Evolutionary conservation across 2,888 invertebrate species (phyloP).

Genomic region (Fragum sueziense): DNA sequence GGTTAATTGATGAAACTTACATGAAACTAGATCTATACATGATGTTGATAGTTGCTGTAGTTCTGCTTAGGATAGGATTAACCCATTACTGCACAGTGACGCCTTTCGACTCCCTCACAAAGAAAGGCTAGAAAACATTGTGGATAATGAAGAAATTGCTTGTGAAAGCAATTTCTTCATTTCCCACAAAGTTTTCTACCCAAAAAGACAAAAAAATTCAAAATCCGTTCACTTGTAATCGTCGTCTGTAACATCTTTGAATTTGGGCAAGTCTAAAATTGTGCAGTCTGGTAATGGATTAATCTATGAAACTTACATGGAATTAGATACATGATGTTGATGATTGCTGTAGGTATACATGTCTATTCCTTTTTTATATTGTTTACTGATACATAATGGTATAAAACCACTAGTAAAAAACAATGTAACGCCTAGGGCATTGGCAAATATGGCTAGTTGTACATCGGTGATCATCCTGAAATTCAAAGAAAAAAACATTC

Average conservation of each 20-base stretch:
- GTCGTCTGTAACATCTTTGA: not conserved
- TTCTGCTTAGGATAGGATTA: too few relatives aligned
- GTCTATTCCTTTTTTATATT: constrained; percentile 73
- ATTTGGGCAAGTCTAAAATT: not conserved
- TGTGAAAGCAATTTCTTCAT: too few relatives aligned
- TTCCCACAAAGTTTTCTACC: too few relatives aligned
- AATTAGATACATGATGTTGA: not conserved
- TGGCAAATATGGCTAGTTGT: constrained; percentile 97
- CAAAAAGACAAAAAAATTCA: too few relatives aligned
- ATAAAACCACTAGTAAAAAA: constrained; percentile 96
- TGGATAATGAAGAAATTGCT: too few relatives aligned
- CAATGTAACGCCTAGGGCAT: constrained; percentile 93
- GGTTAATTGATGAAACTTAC: too few relatives aligned
- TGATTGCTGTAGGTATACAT: not conserved
- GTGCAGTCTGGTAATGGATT: not conserved
- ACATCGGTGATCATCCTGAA: constrained; percentile 95
- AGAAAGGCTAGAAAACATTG: too few relatives aligned
- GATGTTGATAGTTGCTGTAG: too few relatives aligned
- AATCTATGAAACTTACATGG: constrained; percentile 16
- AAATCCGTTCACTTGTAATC: not conserved
- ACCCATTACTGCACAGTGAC: too few relatives aligned
- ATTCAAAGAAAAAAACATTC: constrained; percentile 18
- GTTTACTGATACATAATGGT: constrained; percentile 96
- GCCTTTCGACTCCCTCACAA: too few relatives aligned
- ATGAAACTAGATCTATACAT: too few relatives aligned